Conservation (phyloP, 2,888 invertebrate genomes). For the Pristionchus exspectatus region DNA sequence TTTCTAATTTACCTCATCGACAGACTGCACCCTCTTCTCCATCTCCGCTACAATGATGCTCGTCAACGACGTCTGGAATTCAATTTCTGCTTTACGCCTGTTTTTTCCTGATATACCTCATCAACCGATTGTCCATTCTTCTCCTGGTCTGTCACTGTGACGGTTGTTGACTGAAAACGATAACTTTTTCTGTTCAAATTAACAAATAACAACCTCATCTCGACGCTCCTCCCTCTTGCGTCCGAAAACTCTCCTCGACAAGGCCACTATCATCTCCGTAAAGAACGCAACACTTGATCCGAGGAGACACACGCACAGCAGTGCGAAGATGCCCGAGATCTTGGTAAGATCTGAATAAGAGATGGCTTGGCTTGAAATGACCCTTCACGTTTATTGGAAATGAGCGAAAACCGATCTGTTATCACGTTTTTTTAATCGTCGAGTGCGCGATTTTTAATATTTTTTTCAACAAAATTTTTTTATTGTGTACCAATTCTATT, state of each 20-base stretch:
- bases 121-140: background rate
- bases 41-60: too few relatives aligned
- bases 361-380: too few relatives aligned
- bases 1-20: background rate
- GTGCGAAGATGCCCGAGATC: background rate
- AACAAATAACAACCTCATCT: too few relatives aligned
- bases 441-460: too few relatives aligned
- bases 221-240: background rate
- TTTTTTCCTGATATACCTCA: background rate
- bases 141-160: background rate
- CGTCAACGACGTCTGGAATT: too few relatives aligned
- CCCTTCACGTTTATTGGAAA: too few relatives aligned
- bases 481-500: too few relatives aligned
- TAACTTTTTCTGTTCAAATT: too few relatives aligned
- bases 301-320: constrained; percentile 11
- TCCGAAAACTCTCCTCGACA: background rate
- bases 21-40: too few relatives aligned
- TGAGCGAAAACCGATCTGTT: too few relatives aligned
- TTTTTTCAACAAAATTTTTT: too few relatives aligned
- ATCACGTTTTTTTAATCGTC: too few relatives aligned
- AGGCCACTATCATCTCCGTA: background rate
- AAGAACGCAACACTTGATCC: background rate
- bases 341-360: background rate
- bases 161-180: background rate
- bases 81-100: background rate